Conservation (phyloP, 2,113 vertebrate species). For the Hippocampus guttulatus region DNA sequence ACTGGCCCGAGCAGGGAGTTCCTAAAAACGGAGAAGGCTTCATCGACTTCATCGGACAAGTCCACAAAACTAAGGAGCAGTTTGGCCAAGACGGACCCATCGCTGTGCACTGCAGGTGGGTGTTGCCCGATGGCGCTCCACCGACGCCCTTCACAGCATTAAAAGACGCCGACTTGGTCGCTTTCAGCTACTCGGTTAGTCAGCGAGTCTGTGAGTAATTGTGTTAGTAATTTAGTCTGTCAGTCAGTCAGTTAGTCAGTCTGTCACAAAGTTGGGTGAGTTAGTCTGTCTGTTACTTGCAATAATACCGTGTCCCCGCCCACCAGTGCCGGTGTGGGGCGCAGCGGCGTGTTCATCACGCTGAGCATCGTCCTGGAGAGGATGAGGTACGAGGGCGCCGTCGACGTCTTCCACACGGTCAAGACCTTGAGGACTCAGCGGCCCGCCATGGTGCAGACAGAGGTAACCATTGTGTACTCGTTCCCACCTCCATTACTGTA, state of each 20-base stretch:
- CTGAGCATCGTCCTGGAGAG: constrained; percentile 95
- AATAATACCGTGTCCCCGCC: constrained; percentile 4
- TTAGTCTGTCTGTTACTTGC: background rate
- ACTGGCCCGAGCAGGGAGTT: constrained; percentile 97
- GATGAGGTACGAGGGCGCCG: constrained; percentile 93
- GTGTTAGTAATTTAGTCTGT: no score
- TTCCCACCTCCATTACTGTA: background rate
- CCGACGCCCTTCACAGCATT: no score
- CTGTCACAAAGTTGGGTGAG: no score
- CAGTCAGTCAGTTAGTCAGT: background rate
- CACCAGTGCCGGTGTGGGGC: constrained; percentile 87
- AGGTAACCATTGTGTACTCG: constrained; percentile 72
- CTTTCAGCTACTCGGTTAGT: no score
- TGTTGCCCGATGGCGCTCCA: background rate
- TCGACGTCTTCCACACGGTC: constrained; percentile 96
- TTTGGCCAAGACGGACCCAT: constrained; percentile 97
- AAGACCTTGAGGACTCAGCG: constrained; percentile 93
- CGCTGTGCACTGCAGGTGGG: constrained; percentile 91
- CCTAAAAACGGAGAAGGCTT: constrained; percentile 95
- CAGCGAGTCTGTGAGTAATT: no score
- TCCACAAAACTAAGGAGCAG: constrained; percentile 98
- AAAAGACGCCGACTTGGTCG: no score
- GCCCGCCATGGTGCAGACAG: constrained; percentile 96
- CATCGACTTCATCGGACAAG: constrained; percentile 96
- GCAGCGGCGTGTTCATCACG: constrained; percentile 93